Base-by-base conservation (phyloP, 2,888 invertebrate species). In the Athripsodes cinereus region DNA sequence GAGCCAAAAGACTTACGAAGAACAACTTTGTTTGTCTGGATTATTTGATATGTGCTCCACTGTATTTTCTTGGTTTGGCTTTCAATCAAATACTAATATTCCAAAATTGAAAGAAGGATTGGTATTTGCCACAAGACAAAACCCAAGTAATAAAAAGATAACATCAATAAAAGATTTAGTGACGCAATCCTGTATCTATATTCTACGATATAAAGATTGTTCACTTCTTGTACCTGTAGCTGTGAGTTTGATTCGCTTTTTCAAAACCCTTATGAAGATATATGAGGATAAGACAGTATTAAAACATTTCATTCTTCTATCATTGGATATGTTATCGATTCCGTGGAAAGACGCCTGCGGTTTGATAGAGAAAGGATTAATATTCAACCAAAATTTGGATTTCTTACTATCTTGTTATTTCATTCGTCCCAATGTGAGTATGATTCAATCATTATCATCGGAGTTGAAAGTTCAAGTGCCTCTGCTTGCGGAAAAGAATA, bases 261-360 rank as follows among this genome's bases (percentile, higher is more conserved):
- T 83, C 53, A 76, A 80, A 67, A 69, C 76, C 13, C 68, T 84
- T 22, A 73, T 77, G 63, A 72, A 70, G 26, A 72, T 77, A 63
- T 72, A 74, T 22, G 73, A 76, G 20, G 75, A 70, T 62, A 69
- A 68, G 44, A 70, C 72, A 10, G 65, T 78, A 20, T 67, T 73
- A 18, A 77, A 75, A 61, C 76, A 79, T 65, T 69, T 81, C 54
- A 72, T 70, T 66, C 70, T 74, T 58, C 66, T 78, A 65, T 71
- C 76, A 18, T 68, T 71, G 48, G 70, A 67, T 44, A 75, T 90
- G 65, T 73, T 92, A 64, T 79, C 76, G 34, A 79, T 81, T 55
- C 81, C 83, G 62, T 92, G 92, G 92, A 83, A 82, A 65, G 81
- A 82, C 61, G 70, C 75, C 44, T 81, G 84, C 65, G 87, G 87